Evolutionary conservation across 2,888 invertebrate genomes (phyloP).

Genomic region (Cryptocephalus moraei): DNA sequence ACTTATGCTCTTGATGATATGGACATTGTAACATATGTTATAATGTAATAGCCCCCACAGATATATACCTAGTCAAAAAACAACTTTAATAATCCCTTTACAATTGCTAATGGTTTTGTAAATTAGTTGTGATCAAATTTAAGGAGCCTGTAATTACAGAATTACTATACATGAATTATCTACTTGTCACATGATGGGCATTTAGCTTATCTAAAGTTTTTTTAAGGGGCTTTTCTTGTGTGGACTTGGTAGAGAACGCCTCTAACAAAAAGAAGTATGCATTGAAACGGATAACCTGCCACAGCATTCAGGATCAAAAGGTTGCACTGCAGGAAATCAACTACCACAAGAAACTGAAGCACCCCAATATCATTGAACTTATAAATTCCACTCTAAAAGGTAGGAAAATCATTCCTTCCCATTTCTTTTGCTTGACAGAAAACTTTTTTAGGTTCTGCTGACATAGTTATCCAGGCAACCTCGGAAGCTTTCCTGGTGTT

Average conservation of each 20-base stretch:
- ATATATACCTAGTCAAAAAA: no score
- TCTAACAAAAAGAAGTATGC: conserved; percentile 58
- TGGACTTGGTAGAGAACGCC: conserved; percentile 63
- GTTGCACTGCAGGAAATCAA: conserved; percentile 63
- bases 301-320: conserved; percentile 66
- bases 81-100: no score
- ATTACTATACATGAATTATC: no score
- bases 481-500: conserved; percentile 64
- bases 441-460: conserved; percentile 40
- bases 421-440: conserved; percentile 6
- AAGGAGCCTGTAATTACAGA: no score
- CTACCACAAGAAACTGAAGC: conserved; percentile 57
- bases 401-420: conserved; percentile 12
- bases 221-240: conserved; percentile 69
- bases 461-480: conserved; percentile 55
- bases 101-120: no score
- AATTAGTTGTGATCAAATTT: no score
- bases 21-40: no score
- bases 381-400: conserved; percentile 57
- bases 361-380: conserved; percentile 63
- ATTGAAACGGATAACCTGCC: conserved; percentile 71
- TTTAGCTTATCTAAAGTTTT: conserved; percentile 1
- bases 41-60: no score
- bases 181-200: not conserved
- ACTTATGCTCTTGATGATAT: no score